These are phyloP conservation scores for Sturmia bella DNA, from an alignment of 2,888 invertebrate genomes.

Conservation along the genomic window DNA sequence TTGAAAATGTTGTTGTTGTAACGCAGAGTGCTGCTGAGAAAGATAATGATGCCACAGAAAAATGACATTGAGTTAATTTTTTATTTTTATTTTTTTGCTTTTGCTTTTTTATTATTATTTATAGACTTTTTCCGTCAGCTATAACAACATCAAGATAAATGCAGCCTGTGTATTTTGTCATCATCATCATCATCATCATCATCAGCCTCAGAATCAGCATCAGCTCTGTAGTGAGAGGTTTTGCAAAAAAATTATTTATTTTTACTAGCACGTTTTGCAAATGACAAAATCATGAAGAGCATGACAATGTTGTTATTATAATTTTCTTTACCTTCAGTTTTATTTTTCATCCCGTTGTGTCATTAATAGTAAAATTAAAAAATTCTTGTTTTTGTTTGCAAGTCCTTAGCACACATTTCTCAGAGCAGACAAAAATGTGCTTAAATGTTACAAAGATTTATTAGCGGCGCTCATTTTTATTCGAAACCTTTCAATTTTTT, in stretches of 20 bases:
- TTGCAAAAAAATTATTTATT: not conserved
- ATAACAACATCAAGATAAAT: not conserved
- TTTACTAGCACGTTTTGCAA: not conserved
- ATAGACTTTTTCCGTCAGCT: slow-evolving; percentile 37
- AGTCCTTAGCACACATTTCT: slow-evolving; percentile 32
- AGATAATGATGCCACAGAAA: slow-evolving; percentile 17
- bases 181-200: not conserved
- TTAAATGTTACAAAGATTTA: not conserved
- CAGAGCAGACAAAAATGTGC: slow-evolving; percentile 6
- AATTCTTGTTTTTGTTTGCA: slow-evolving; percentile 6
- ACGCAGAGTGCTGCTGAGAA: slow-evolving; percentile 24
- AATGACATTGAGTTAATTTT: slow-evolving; percentile 49
- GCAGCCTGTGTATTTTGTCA: not conserved
- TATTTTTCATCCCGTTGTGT: slow-evolving; percentile 15
- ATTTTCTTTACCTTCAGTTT: slow-evolving; percentile 40
- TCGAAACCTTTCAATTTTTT: too few relatives aligned
- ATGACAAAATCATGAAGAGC: not conserved
- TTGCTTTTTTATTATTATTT: slow-evolving; percentile 32
- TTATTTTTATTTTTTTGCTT: slow-evolving; percentile 7
- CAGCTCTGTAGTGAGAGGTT: not conserved
- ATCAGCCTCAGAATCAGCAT: not conserved
- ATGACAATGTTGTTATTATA: slow-evolving; percentile 23
- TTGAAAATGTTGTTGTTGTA: slow-evolving; percentile 38
- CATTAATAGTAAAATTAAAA: slow-evolving; percentile 45
- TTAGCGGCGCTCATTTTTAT: too few relatives aligned